Evolutionary conservation across 2,113 vertebrate species (phyloP).

Genomic region (Oceanites oceanicus): DNA sequence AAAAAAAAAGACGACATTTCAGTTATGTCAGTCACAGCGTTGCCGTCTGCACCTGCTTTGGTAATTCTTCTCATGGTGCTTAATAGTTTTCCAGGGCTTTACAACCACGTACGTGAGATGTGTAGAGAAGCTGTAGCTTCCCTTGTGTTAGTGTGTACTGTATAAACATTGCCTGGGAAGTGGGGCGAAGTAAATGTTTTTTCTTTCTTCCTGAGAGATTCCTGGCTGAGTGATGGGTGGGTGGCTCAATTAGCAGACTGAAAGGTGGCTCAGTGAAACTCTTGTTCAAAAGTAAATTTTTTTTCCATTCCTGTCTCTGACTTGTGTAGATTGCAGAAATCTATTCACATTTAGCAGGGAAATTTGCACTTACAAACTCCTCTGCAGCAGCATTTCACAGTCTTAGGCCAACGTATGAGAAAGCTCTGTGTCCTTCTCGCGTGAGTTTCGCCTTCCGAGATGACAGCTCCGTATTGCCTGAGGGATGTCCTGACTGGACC

Average conservation of each 20-base stretch:
- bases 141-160: too few species aligned
- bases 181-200: background rate
- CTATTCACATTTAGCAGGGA: background rate
- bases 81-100: background rate
- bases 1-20: too few species aligned
- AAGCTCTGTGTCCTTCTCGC: background rate
- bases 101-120: fast-evolving
- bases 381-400: background rate
- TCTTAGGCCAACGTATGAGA: background rate
- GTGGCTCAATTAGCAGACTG: background rate
- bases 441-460: background rate
- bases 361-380: background rate
- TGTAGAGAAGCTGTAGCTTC: background rate
- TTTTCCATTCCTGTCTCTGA: background rate
- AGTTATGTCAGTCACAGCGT: background rate
- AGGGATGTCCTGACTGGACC: background rate
- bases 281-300: background rate
- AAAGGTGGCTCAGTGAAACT: background rate
- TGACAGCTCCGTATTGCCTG: fast-evolving
- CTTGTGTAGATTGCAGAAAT: background rate
- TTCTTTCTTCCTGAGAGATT: background rate
- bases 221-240: background rate
- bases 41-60: background rate
- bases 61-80: background rate
- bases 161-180: background rate